Evolutionary conservation across 2,113 vertebrate species (phyloP).

Genomic region (Arizona elegans): DNA sequence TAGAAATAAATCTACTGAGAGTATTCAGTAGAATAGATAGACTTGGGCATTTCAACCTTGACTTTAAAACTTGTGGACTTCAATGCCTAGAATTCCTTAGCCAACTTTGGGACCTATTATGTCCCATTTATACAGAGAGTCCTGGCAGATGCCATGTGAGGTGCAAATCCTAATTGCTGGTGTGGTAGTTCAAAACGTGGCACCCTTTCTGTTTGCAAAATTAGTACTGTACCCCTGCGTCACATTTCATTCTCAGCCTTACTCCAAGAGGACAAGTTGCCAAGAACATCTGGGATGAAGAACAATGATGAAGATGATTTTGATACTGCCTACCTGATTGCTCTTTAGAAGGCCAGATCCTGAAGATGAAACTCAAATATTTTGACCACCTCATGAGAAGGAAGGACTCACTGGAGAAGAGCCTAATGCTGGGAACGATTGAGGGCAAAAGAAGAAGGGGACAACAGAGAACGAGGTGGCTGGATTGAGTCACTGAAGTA

Average conservation of each 20-base stretch:
- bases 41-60: neutral
- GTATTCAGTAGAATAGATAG: neutral
- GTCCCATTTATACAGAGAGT: neutral
- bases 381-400: no score
- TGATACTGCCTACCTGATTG: neutral
- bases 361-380: no score
- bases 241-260: neutral
- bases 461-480: no score
- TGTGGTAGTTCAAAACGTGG: neutral
- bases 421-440: no score
- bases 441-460: no score
- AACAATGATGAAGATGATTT: neutral
- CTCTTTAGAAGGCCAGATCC: no score
- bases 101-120: no score
- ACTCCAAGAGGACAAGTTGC: neutral
- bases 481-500: no score
- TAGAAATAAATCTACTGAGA: neutral
- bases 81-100: neutral
- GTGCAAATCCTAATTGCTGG: neutral
- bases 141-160: neutral
- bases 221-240: neutral
- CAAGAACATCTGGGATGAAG: neutral
- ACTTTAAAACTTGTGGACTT: neutral
- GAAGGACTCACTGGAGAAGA: no score
- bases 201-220: neutral